phyloP scores from a whole-genome alignment of 2,888 invertebrate genomes.

The Pollenia angustigena region DNA sequence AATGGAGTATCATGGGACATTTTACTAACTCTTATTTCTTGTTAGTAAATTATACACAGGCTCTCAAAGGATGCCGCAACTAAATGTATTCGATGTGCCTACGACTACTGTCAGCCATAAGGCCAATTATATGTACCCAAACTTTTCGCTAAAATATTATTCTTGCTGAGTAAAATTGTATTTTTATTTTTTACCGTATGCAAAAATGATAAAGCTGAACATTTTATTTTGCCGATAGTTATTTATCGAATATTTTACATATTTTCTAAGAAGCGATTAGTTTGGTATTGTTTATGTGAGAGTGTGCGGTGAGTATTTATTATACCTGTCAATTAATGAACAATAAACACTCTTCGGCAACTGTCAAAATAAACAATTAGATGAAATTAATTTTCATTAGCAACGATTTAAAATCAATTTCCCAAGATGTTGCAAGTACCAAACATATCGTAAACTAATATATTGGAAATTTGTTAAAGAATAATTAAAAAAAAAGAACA shows the following conservation, averaged over 20 bases:
- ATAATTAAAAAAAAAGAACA: slow-evolving; percentile 42
- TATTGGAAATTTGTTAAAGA: slow-evolving; percentile 46
- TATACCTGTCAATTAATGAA: slow-evolving; percentile 75
- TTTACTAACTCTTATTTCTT: slow-evolving; percentile 27
- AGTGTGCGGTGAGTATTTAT: slow-evolving; percentile 24
- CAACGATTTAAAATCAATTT: slow-evolving; percentile 78
- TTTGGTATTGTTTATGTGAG: slow-evolving; percentile 22
- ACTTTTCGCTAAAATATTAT: slow-evolving; percentile 8
- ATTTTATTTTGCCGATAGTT: slow-evolving; percentile 30
- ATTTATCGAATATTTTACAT: slow-evolving; percentile 5
- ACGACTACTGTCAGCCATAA: slow-evolving; percentile 43
- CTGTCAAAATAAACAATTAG: slow-evolving; percentile 81
- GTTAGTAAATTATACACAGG: slow-evolving; percentile 4
- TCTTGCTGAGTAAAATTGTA: not conserved
- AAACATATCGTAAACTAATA: slow-evolving; percentile 2
- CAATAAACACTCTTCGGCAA: slow-evolving; percentile 73
- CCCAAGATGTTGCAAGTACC: slow-evolving; percentile 36
- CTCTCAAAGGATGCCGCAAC: slow-evolving; percentile 63
- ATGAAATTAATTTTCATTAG: slow-evolving; percentile 81
- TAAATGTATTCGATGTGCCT: slow-evolving; percentile 53
- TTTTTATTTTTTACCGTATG: not conserved
- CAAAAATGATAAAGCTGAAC: slow-evolving; percentile 13
- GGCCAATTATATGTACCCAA: slow-evolving; percentile 4
- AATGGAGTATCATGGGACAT: not conserved
- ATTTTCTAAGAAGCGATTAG: slow-evolving; percentile 38